Evolutionary conservation across 2,113 vertebrate species (phyloP).

Genomic region (Rhinolophus ferrumequinum): DNA sequence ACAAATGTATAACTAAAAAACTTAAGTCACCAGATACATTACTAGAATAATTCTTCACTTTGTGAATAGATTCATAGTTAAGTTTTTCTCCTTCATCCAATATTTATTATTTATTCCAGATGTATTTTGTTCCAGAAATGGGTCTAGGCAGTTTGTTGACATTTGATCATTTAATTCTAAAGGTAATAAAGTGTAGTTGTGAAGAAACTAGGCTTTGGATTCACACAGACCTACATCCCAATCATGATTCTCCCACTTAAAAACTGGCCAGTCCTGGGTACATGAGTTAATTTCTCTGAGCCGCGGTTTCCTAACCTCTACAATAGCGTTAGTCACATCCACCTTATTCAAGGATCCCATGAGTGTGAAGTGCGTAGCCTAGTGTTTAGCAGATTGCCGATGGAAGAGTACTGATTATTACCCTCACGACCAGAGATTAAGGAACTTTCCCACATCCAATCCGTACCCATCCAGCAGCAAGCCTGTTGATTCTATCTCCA

Average conservation of each 20-base stretch:
- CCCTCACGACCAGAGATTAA: background rate
- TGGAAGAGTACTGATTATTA: background rate
- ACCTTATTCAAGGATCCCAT: background rate
- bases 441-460: background rate
- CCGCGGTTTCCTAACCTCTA: background rate
- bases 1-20: background rate
- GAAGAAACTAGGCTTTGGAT: slow-evolving; percentile 5
- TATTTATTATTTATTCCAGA: background rate
- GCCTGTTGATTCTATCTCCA: background rate
- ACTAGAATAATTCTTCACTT: background rate
- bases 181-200: background rate
- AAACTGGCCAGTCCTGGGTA: background rate
- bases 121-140: background rate
- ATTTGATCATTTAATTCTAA: background rate
- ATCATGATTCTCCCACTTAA: background rate
- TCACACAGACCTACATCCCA: background rate
- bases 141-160: background rate
- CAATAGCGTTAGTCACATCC: background rate
- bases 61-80: background rate
- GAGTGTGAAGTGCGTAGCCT: background rate
- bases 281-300: background rate
- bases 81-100: background rate
- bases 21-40: background rate
- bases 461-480: background rate
- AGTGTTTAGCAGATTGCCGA: background rate